Base-by-base conservation (phyloP, 2,797 vertebrate species). In the Diglossa cyanea region DNA sequence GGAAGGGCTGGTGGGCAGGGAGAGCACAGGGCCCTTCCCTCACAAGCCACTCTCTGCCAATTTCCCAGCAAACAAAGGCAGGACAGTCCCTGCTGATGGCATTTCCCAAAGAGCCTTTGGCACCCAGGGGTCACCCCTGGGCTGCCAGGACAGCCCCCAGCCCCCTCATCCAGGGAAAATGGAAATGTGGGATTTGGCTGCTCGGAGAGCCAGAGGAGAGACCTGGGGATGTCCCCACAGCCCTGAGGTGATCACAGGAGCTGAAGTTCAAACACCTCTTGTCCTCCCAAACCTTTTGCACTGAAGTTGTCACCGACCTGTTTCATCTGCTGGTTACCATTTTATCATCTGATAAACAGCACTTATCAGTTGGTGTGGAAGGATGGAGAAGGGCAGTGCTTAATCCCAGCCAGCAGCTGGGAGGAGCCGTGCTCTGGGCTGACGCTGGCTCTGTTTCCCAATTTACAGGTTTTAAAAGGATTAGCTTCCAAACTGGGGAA, bases 381-480 rank as follows among this genome's bases (percentile, higher is more conserved):
- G 67, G 83, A n/a, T 13, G 33, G 79, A 26, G 85, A 28, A 68
- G 78, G 4, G 50, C 77, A 45, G 77, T 0, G 10, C 55, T 94
- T 70, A 58, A 86, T 72, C 90, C 90, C 75, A 75, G 9, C 37
- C 1, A 74, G 70, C 94, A 68, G 83, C 87, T 17, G 74, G 72
- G 81, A 92, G 88, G 75, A 74, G 92, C 47, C 4, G 2, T 0
- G 62, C 30, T 67, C 73, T 2, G 51, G 71, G 72, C 75, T 82
- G 90, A 24, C 90, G 51, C 86, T 4, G 3, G 58, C 6, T 61
- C 91, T 54, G 67, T 26, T 62, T 62, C 92, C 92, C 86, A 89
- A 93, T 94, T 93, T 70, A 40, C 86, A 44, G 35, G 58, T 90
- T 83, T 40, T 96, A 82, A 97, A 77, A 92, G 94, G 96, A 97